phyloP scores from a whole-genome alignment of 2,888 invertebrate genomes.

The Sarcophaga rosellei region DNA sequence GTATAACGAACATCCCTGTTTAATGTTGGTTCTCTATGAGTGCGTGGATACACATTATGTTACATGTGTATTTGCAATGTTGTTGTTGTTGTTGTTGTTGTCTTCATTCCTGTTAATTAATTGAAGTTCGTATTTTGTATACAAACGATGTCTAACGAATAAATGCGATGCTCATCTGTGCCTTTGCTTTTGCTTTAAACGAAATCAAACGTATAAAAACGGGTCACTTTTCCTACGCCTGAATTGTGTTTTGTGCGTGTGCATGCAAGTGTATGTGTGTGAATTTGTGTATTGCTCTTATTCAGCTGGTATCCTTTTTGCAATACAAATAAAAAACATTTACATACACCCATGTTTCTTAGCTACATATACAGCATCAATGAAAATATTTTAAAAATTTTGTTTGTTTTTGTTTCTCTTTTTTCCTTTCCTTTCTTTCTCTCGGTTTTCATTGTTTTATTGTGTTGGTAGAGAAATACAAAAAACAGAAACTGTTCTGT shows the following conservation, averaged over 20 bases:
- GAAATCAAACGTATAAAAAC: slow-evolving; percentile 6
- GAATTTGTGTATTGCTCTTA: not conserved
- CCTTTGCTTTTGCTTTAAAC: not conserved
- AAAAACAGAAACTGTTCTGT: not conserved
- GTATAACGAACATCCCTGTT: slow-evolving; percentile 3
- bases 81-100: not conserved
- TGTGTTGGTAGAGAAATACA: not conserved
- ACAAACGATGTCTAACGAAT: slow-evolving; percentile 34
- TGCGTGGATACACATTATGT: not conserved
- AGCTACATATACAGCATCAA: not conserved
- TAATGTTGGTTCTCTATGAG: slow-evolving; percentile 37
- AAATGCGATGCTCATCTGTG: slow-evolving; percentile 10
- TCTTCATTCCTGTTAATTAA: slow-evolving; percentile 7
- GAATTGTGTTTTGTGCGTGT: not conserved
- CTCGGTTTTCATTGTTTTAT: not conserved
- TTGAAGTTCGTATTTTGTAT: slow-evolving; percentile 8
- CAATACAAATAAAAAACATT: not conserved
- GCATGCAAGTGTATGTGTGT: not conserved
- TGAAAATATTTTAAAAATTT: slow-evolving; percentile 4
- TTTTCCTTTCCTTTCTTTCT: not conserved
- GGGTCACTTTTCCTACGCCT: slow-evolving; percentile 18
- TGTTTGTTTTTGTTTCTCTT: slow-evolving; percentile 3
- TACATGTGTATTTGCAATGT: slow-evolving; percentile 11
- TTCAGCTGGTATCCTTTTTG: not conserved
- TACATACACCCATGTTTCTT: not conserved